Base-by-base conservation (phyloP, 2,113 vertebrate genomes). In the Scomber scombrus region DNA sequence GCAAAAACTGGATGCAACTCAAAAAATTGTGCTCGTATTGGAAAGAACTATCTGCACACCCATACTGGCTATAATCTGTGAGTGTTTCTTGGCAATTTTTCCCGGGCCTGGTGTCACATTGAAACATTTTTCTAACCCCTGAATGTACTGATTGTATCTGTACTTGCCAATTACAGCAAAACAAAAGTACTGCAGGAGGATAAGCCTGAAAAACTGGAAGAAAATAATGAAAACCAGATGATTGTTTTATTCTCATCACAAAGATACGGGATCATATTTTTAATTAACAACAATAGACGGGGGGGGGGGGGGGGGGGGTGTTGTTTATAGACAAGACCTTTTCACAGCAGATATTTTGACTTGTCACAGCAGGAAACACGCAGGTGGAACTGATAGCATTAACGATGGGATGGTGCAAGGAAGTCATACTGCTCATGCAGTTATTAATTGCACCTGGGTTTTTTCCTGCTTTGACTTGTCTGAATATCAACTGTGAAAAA, bases 131-230 rank as follows among this genome's bases (percentile, higher is more conserved):
- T n/a, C 47, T 12, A 61, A 26, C 23, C 23, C 61, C 61, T 23
- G 29, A 81, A 31, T 74, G 49, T 29, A 21, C 21, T 5, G 62
- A 78, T 78, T 56, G 6, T 63, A 82, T 78, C 58, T 82, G 71
- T 12, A 63, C 29, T 57, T 31, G n/a, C 50, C 75, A 75, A 65
- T 60, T 82, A 63, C 34, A 50, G 34, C n/a, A 65, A 40, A 31
- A 65, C n/a, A 60, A 46, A 55, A 58, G 10, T 46, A 43, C 62
- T 4, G 34, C 51, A 18, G n/a, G 34, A 43, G 16, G 68, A 3
- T 34, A 18, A 73, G 56, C 8, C 70, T 23, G 21, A 8, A 56
- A 26, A 73, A 46, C 46, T 60, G 31, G 9, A 4, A 11, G 10
- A 15, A 56, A 51, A 60, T 57, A 13, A 63, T 21, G 2, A 2